Conservation (phyloP, 2,888 invertebrate species). For the Acanthoscelides obtectus region DNA sequence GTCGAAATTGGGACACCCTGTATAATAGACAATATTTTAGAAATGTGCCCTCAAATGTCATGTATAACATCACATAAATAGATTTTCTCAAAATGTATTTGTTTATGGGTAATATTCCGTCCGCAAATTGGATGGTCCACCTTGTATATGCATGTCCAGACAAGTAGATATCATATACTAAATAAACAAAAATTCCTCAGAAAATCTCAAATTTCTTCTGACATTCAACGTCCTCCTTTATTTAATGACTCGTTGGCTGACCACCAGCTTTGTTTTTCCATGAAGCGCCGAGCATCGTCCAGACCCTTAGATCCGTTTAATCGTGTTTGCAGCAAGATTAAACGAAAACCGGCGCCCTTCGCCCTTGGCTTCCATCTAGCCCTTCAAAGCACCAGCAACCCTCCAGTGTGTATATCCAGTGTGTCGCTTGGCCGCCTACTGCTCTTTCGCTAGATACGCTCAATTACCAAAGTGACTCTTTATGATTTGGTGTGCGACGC, state of each 20-base stretch:
- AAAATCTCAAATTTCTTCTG: too few species aligned
- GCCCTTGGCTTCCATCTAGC: constrained; percentile 26
- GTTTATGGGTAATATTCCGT: too few species aligned
- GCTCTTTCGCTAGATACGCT: constrained; percentile 33
- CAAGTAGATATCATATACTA: too few species aligned
- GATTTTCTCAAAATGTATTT: too few species aligned
- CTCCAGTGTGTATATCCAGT: background rate
- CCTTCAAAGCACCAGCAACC: constrained; percentile 8
- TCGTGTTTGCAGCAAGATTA: constrained; percentile 43
- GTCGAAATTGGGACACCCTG: too few species aligned
- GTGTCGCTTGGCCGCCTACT: constrained; percentile 18
- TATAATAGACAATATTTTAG: too few species aligned
- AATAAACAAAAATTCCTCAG: too few species aligned
- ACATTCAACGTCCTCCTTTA: too few species aligned
- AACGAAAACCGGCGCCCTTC: constrained; percentile 22
- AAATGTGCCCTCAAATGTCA: too few species aligned
- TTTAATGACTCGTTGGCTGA: constrained; percentile 19
- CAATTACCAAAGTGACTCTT: constrained; percentile 42
- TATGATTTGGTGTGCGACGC: constrained; percentile 32
- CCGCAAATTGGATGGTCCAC: too few species aligned
- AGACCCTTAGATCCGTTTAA: constrained; percentile 32
- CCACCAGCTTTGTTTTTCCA: background rate
- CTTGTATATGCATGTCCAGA: too few species aligned
- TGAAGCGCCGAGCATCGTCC: constrained; percentile 12
- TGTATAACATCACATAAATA: too few species aligned